These are phyloP conservation scores for Limenitis camilla DNA, from an alignment of 2,888 invertebrate species.

Conservation along the genomic window DNA sequence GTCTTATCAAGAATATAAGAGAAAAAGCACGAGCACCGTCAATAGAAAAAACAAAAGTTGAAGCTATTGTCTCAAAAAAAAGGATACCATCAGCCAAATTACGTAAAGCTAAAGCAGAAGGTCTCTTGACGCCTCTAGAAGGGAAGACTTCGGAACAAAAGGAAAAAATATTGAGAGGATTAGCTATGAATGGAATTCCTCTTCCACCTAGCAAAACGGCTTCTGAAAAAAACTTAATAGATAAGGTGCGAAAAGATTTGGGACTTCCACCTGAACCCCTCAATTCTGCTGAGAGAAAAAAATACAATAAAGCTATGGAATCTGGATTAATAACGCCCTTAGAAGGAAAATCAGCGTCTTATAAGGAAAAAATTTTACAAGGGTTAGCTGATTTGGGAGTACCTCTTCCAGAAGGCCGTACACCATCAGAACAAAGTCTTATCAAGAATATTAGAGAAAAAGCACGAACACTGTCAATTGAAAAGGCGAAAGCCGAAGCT, in stretches of 20 bases:
- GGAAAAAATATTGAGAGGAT: constrained; percentile 25
- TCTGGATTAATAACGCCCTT: too few relatives aligned
- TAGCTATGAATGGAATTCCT: constrained; percentile 25
- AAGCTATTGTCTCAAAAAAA: too few relatives aligned
- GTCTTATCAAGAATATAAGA: constrained; percentile 28
- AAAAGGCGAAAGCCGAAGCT: too few relatives aligned
- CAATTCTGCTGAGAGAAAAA: too few relatives aligned
- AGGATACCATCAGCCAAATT: not conserved
- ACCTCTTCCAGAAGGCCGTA: constrained; percentile 32
- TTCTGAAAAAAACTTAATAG: constrained; percentile 32
- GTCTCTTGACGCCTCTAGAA: constrained; percentile 30
- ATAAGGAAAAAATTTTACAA: constrained; percentile 33
- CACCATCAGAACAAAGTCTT: constrained; percentile 30
- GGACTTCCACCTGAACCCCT: too few relatives aligned
- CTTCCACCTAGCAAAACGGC: constrained; percentile 26
- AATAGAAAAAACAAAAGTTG: not conserved
- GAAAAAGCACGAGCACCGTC: constrained; percentile 9
- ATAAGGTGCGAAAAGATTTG: too few relatives aligned
- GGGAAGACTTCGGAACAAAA: constrained; percentile 28
- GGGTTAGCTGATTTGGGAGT: constrained; percentile 27
- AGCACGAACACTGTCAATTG: too few relatives aligned
- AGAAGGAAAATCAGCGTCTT: constrained; percentile 27
- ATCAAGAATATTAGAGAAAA: constrained; percentile 25
- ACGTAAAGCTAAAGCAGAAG: constrained; percentile 24
- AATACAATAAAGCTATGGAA: too few relatives aligned